These are phyloP conservation scores for Ophion obscuratus DNA, from an alignment of 2,888 invertebrate species.

Conservation along the genomic window DNA sequence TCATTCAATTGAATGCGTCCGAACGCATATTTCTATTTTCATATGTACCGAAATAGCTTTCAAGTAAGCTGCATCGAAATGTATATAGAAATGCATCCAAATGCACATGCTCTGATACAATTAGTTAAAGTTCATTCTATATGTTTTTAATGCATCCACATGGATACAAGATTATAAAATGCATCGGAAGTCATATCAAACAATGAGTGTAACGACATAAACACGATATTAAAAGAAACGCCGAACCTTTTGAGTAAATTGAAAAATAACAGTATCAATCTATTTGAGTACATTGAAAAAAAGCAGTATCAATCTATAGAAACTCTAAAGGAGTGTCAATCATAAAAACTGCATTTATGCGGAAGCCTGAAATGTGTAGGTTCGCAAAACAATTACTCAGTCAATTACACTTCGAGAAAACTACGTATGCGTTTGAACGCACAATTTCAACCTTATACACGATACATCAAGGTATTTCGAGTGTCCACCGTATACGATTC, in stretches of 20 bases:
- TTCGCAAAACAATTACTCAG: neutral
- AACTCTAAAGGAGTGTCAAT: neutral
- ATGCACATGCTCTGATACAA: neutral
- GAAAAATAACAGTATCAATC: neutral
- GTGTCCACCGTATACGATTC: slow-evolving; percentile 72
- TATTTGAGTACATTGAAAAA: neutral
- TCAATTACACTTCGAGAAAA: neutral
- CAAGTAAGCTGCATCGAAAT: too few relatives aligned
- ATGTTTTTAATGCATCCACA: neutral
- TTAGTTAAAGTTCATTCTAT: too few relatives aligned
- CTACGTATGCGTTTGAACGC: neutral
- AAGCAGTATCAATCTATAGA: too few relatives aligned
- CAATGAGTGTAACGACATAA: neutral
- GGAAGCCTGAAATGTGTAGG: too few relatives aligned
- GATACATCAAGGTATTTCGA: slow-evolving; percentile 69
- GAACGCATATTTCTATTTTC: neutral
- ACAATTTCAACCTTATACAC: slow-evolving; percentile 12
- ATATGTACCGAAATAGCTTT: neutral
- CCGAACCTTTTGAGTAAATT: neutral
- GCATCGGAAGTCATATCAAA: neutral
- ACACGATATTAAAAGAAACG: too few relatives aligned
- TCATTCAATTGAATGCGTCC: neutral
- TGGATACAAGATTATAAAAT: slow-evolving; percentile 9
- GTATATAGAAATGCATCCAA: neutral
- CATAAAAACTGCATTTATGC: too few relatives aligned